Evolutionary conservation across 2,797 vertebrate species (phyloP), one percentile per base, ranked within the genome.

Genomic region (Smutsia temminckii): DNA sequence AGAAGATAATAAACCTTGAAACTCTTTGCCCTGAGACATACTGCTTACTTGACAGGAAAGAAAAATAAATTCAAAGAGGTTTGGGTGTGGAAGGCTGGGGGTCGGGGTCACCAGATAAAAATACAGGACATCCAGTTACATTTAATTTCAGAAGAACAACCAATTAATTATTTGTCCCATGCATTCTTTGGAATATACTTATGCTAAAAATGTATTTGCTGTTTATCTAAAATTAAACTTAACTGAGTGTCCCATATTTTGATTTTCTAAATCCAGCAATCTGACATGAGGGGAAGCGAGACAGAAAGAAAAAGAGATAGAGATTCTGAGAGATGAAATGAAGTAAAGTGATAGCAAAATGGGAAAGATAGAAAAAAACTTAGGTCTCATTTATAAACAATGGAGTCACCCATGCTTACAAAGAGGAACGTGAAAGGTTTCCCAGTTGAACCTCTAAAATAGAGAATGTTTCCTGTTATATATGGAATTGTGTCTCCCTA

Each of bases 211-310:
- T 46, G 20, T 57, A 51, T 69, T 40, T 69, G 83, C 14, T 37
- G 53, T 63, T 88, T 55, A 84, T 51, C 40, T 87, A 75, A 90
- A 94, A 59, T 53, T 66, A 85, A 89, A 89, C 17, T 63, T 40
- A 61, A 34, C 51, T 40, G 32, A 2, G 12, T n/a, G n/a, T 80
- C 72, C 63, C 59, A 1, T 71, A 63, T 78, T 66, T 95, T 57
- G 32, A 72, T 63, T 61, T 87, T 40, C 25, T 49, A 91, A 88
- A 32, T 69, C 25, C 40, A 77, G 29, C 78, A 57, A 27, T 34
- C 42, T 53, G 79, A 23, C 21, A 42, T 23, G 46, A 59, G 42
- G 77, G 23, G 63, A 55, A 80, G 21, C 25, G 8, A 80, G 72
- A 51, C 25, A 46, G 42, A 61, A 88, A 59, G 57, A 64, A 46